Evolutionary conservation across 2,888 invertebrate species (phyloP), one percentile per base, ranked within the genome.

Genomic region (Nymphalis urticae): DNA sequence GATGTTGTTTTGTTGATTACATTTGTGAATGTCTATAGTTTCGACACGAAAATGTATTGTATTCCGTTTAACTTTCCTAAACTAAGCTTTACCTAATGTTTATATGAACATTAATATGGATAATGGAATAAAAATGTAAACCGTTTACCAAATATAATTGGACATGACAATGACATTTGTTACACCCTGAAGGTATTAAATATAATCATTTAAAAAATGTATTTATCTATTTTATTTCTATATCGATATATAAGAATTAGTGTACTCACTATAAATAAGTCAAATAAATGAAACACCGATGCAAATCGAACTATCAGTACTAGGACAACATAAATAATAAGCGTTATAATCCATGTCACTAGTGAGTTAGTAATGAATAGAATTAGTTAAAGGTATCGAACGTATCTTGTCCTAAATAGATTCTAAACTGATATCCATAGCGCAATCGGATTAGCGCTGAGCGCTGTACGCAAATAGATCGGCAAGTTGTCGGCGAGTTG

Each of bases 391-490:
- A 71, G 71, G 68, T 68, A 68, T 71, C 48, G 58, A 42, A 58
- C 58, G 42, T 42, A 58, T 58, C 58, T 36, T 19, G 42, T 58
- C 54, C 70, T 71, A 71, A 71, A 71, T 66, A 71, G 68, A 71
- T 47, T 66, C 64, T 70, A 58, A 71, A 65, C 70, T 68, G 70
- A 68, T 66, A 65, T 59, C 62, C 58, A 58, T 58, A 58, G 36
- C 42, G 68, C 48, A 67, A 75, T 71, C 70, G 71, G 73, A 71
- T 72, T 75, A 73, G 69, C 42, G 59, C 32, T 63, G 63, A 70
- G 60, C 47, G 62, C 54, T 66, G 77, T 79, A 83, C 85, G 84
- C 85, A 86, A 86, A 86, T 85, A 86, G 82, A 82, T 81, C 77
- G 74, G 73, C 75, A 78, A 80, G 79, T 82, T 80, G 66, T 65